Conservation (phyloP, 2,113 vertebrate genomes). For the Bostrychus sinensis region DNA sequence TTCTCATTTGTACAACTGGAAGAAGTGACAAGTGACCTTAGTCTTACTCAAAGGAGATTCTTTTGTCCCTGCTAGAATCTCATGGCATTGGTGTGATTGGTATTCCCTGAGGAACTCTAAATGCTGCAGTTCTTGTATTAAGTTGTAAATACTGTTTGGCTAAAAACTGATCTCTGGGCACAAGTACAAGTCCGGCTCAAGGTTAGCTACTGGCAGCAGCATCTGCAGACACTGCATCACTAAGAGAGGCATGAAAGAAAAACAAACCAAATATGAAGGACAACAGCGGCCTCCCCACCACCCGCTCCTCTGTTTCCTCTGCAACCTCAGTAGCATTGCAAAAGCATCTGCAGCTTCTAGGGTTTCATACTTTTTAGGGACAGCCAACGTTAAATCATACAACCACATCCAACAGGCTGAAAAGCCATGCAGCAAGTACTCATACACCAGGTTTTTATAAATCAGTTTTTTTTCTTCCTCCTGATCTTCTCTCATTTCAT, state of each 20-base stretch:
- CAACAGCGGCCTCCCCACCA: constrained; percentile 54
- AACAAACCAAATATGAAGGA: constrained; percentile 61
- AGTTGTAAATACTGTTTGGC: constrained; percentile 7
- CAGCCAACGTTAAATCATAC: constrained; percentile 73
- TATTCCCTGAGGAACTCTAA: background rate
- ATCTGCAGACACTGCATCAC: constrained; percentile 69
- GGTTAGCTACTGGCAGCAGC: constrained; percentile 49
- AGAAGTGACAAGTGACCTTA: background rate
- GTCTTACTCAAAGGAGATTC: background rate
- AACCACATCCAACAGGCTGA: constrained; percentile 73
- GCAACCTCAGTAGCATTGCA: constrained; percentile 70
- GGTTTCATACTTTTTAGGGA: constrained; percentile 60
- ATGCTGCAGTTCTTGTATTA: constrained; percentile 1
- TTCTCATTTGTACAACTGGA: too few species aligned
- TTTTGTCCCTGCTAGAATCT: background rate
- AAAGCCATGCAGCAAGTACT: constrained; percentile 65
- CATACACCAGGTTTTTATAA: constrained; percentile 70
- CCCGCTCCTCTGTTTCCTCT: constrained; percentile 60
- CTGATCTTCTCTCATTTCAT: constrained; percentile 68
- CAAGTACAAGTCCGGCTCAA: constrained; percentile 20
- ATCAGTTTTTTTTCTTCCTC: constrained; percentile 54
- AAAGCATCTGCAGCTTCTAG: constrained; percentile 71
- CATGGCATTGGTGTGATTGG: background rate
- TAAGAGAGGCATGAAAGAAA: constrained; percentile 58
- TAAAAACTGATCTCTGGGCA: constrained; percentile 6